Evolutionary conservation across 2,888 invertebrate genomes (phyloP), one percentile per base, ranked within the genome.

Genomic region (Trimorus sp.): DNA sequence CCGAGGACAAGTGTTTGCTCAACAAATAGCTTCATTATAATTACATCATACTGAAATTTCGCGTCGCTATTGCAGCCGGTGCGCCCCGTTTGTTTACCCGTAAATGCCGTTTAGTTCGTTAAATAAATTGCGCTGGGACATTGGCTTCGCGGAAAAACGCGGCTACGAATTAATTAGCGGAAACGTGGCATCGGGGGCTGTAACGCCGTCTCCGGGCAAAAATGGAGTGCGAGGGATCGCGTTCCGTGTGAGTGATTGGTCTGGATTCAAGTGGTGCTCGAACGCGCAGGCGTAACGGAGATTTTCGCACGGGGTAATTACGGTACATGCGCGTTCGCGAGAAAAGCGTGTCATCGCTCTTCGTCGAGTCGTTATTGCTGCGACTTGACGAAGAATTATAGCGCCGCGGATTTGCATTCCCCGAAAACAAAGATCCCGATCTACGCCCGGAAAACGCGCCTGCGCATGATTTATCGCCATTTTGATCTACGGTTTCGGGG

Each of bases 311-410:
- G 53, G 45, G 15, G 15, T 62, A 71, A 71, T 60, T 71, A 62
- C 62, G 36, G 53, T 59, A 62, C 62, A 62, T 71, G 54, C 54
- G 53, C 71, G 54, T 42, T 42, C 48, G 48, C 62, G 38, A 63
- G 54, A 73, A 53, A 56, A 63, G 45, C 56, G 63, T 54, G 65
- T 74, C 74, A 65, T 74, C 65, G 40, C 65, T 74, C 58, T 58
- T 74, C 74, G 65, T 74, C 26, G 26, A 65, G 65, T 65, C 65
- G 49, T 74, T 58, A 63, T 65, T 74, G 49, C 56, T 1, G 26
- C 26, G 26, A 26, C 26, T 26, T 26, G 26, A 26, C 26, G 26
- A 26, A 26, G 26, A 26, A 26, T 26, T 26, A 26, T 26, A 26
- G 26, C 26, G 2, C 2, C 26, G 26, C 26, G 26, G 26, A 26